Base-by-base conservation (phyloP, 92 coral and sea anemone species). In the Phenganax marumi region DNA sequence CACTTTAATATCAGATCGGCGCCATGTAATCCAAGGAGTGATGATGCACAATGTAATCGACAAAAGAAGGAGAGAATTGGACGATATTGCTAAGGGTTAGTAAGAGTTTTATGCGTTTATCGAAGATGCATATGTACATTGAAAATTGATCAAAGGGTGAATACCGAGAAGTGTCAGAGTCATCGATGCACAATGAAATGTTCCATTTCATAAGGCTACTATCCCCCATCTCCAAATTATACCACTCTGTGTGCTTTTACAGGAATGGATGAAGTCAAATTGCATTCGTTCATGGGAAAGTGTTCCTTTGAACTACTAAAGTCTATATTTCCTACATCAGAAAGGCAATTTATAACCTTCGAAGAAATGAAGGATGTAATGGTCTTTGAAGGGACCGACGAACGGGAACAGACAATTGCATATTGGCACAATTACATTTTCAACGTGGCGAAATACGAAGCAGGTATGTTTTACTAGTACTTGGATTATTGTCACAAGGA, bases 221-320 rank as follows among this genome's bases (percentile, higher is more conserved):
- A n/a, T n/a, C n/a, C n/a, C n/a, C n/a, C n/a, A n/a, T n/a, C n/a
- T n/a, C n/a, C n/a, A n/a, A n/a, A n/a, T n/a, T n/a, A n/a, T n/a
- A n/a, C n/a, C n/a, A n/a, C n/a, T n/a, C n/a, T n/a, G n/a, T n/a
- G n/a, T n/a, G n/a, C n/a, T n/a, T n/a, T n/a, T 70, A 39, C 39
- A 85, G 85, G 86, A 46, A 86, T 86, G 89, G 78, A 86, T 56
- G 86, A 81, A 56, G 85, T 86, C 66, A 57, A 74, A 47, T 66
- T 71, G 48, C 85, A 73, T n/a, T 70, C 81, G 6, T 55, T 72
- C 78, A 46, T 86, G 81, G 81, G 23, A 19, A 64, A 72, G 62
- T 80, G 89, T 79, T 69, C 85, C 8, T 78, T 64, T 63, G 69
- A 63, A 8, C 79, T 86, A 8, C 33, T 69, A 26, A 75, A 79